Conservation (phyloP, 2,888 invertebrate genomes). For the Heteromyza rotundicornis region DNA sequence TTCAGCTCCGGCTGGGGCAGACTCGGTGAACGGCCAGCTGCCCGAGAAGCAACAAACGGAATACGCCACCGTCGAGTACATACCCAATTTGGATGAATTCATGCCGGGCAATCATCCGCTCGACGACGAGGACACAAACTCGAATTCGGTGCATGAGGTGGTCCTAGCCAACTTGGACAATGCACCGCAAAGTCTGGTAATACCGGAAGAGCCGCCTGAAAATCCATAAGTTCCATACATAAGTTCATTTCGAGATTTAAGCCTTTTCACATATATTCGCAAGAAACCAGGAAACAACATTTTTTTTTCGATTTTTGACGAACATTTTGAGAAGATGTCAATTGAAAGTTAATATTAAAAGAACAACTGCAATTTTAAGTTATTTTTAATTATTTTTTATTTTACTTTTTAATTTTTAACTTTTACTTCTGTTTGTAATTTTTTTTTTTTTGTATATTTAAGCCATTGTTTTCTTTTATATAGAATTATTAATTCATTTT, state of each 20-base stretch:
- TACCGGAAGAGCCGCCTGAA: conserved; percentile 62
- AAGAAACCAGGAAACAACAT: no score
- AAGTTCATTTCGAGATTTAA: no score
- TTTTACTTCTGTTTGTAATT: no score
- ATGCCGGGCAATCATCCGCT: conserved; percentile 5
- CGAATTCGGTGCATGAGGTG: conserved; percentile 59
- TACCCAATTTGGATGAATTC: conserved; percentile 42
- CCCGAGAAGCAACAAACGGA: conserved; percentile 50
- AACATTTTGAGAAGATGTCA: conserved; percentile 2
- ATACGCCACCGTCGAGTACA: conserved; percentile 57
- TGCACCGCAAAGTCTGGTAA: conserved; percentile 56
- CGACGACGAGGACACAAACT: conserved; percentile 55
- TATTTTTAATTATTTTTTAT: conserved; percentile 11
- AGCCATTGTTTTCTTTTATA: conserved; percentile 8
- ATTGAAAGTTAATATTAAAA: conserved; percentile 17
- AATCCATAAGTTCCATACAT: conserved; percentile 58
- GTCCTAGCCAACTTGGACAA: conserved; percentile 45
- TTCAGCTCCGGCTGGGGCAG: conserved; percentile 6
- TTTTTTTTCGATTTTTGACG: no score
- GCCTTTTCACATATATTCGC: no score
- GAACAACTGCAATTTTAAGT: conserved; percentile 10
- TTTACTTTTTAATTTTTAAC: no score
- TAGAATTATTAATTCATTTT: no score
- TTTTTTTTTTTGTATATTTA: conserved; percentile 9
- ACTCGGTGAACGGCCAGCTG: conserved; percentile 7